Base-by-base conservation (phyloP, 2,797 vertebrate genomes). In the Erethizon dorsatum region DNA sequence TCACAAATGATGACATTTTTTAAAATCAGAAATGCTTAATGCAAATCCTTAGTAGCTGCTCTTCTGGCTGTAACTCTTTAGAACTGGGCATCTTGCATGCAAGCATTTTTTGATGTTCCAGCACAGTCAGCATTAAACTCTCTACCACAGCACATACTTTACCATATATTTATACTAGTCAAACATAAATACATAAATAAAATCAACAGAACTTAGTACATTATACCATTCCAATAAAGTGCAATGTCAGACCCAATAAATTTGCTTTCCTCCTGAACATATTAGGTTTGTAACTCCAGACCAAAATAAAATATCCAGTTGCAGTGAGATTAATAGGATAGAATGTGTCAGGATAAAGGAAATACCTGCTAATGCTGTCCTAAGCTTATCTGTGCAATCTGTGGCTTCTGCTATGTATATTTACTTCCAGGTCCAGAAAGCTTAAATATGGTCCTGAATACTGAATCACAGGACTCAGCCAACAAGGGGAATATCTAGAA, bases 111-210 rank as follows among this genome's bases (percentile, higher is more conserved):
- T 5, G 94, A 91, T 95, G 69, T 96, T 96, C 20, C 54, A 92
- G 88, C 92, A 69, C 56, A 96, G 79, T 97, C 97, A 96, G 92
- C 92, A 97, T 31, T 95, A 97, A 97, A 94, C 47, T 94, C 88
- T 95, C 75, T 77, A 78, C 93, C 59, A 92, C 13, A 91, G 79
- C 59, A 94, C 88, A 96, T 84, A 97, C 50, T 92, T 96, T 93
- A 77, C 80, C 90, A 93, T 92, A 82, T 96, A 96, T 97, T 96
- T 96, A 92, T 95, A 94, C 94, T 93, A 96, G 75, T 12, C 73
- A 91, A 96, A 97, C 91, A 94, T 88, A 97, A 97, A 97, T 97
- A 93, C 50, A 96, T 96, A 96, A 96, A 97, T 93, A 96, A 96
- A 97, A 97, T 91, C 89, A 93, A 94, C 88, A 95, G 77, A 95